Base-by-base conservation (phyloP, 2,113 vertebrate genomes). In the Notothenia rossii region DNA sequence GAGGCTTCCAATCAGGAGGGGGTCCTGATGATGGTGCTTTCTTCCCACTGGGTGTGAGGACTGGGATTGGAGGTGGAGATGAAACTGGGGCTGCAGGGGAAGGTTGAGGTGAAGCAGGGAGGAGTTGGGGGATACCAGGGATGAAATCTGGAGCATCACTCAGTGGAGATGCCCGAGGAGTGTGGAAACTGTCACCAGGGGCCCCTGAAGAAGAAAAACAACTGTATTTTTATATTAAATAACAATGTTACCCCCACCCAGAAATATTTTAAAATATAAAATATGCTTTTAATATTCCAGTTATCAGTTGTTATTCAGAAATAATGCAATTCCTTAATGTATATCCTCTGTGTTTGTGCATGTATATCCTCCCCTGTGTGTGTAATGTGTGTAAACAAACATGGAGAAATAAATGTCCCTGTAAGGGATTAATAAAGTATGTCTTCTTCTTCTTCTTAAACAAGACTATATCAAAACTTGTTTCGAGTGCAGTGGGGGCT, bases 101-200 rank as follows among this genome's bases (percentile, higher is more conserved):
- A 10, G 72, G 40, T 5, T 79, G 86, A 63, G 75, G 25, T 5
- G 58, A 55, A n/a, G 49, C 15, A 54, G 81, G 45, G 48, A 59
- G 33, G 15, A 80, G 53, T 0, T 82, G 60, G 59, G 77, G 58
- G 58, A 25, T 62, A 66, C 22, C 0, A 1, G 86, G 66, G 1
- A 54, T 12, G 10, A 62, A 29, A 53, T 48, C 3, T 55, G 72
- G 78, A 10, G 22, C 75, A 22, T 90, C 86, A 5, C 50, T 79
- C 33, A 87, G 83, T 45, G 92, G 94, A 6, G 94, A 92, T 8
- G 86, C 48, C 53, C 93, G 93, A 29, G 93, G 90, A 29, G 92
- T 92, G 81, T 94, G 91, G 87, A 90, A 94, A n/a, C 65, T 72
- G 12, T 96, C 93, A 29, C 74, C 58, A 51, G 85, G 82, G 51